These are phyloP conservation scores for Sitta carolinensis DNA, from an alignment of 2,797 vertebrate species.

Conservation along the genomic window DNA sequence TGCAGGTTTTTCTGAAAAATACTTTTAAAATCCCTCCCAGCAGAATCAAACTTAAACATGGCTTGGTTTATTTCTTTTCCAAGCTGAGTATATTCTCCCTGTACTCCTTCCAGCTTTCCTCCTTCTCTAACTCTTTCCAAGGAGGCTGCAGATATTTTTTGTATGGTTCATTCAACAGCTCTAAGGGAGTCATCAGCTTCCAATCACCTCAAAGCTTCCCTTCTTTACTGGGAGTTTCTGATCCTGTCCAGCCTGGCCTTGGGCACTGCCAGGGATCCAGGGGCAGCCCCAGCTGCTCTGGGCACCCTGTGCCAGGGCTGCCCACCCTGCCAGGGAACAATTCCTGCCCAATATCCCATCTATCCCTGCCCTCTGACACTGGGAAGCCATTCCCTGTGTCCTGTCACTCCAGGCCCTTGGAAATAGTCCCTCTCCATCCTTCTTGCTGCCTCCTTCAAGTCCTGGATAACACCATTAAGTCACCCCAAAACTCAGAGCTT, in stretches of 20 bases:
- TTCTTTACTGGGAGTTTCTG: background rate
- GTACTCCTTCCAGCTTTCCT: background rate
- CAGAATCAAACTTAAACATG: background rate
- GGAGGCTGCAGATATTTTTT: background rate
- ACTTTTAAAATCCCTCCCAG: background rate
- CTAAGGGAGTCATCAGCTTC: background rate
- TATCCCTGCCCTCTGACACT: rapidly evolving
- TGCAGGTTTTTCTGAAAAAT: background rate
- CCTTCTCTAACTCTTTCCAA: background rate
- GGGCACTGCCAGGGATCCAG: background rate
- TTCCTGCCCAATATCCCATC: background rate
- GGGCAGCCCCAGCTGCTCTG: background rate
- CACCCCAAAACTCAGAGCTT: background rate
- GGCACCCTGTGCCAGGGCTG: background rate
- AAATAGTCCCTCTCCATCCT: background rate
- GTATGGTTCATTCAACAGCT: background rate
- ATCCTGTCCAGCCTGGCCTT: background rate
- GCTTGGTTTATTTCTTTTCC: background rate
- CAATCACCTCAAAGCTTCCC: background rate
- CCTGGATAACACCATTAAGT: background rate
- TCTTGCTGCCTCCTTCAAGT: background rate
- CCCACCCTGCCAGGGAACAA: rapidly evolving
- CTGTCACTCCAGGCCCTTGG: background rate
- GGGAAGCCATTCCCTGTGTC: background rate
- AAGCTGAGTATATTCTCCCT: background rate